Base-by-base conservation (phyloP, 2,888 invertebrate species). In the Dynastes grantii region DNA sequence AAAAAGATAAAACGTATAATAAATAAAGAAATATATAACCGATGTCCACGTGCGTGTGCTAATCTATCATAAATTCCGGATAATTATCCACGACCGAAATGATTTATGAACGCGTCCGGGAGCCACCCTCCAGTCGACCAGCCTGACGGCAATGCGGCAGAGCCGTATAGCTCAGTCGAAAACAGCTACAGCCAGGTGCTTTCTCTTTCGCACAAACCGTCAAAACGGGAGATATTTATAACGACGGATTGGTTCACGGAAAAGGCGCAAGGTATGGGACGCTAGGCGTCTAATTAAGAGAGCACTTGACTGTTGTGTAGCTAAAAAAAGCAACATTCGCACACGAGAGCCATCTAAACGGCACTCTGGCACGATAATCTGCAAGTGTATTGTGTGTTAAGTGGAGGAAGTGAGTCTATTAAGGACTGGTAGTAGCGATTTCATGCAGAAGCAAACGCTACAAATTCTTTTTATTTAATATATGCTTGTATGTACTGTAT, bases 21-120 rank as follows among this genome's bases (percentile, higher is more conserved):
- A 22, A 58, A 58, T 58, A 58, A 58, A 22, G 22, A 58, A 22
- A 58, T 22, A 45, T 58, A 58, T 58, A 58, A 16, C 1, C 22
- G 3, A 58, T 58, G 55, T 58, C 9, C 16, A 22, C 27, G 55
- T 22, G 16, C 22, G 55, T 58, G 16, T n/a, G n/a, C 45, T 58
- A 61, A 76, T 76, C 76, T 45, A 45, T 61, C 76, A 76, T 76
- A 76, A 76, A 76, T 63, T 76, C 29, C 45, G 63, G 45, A 22
- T 76, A 76, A 76, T 76, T 76, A 76, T 61, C 76, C 58, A 16
- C 40, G 61, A 58, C 55, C 22, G 22, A 22, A 58, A 58, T 58
- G 55, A 58, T 58, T 58, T 58, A 58, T 58, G 55, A 58, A 58
- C 55, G 55, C 16, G 55, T 22, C 6, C 22, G 22, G 55, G 22